Conservation (phyloP, 2,888 invertebrate genomes). For the Brachypalpus laphriformis region DNA sequence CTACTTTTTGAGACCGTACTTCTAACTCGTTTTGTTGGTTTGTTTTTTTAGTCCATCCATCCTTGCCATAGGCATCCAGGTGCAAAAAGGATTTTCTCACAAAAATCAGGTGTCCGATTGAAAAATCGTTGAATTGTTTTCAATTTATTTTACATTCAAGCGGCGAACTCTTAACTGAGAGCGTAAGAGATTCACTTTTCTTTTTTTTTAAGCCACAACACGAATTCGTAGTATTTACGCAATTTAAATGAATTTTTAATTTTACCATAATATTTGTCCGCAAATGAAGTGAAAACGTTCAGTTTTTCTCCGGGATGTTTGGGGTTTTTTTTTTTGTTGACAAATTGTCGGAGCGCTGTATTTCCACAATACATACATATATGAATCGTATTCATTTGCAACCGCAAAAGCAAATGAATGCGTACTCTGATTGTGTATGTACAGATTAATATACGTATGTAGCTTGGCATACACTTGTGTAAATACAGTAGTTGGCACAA, state of each 20-base stretch:
- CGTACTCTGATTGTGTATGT: background rate
- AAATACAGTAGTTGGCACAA: no score
- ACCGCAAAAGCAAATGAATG: slow-evolving; percentile 44
- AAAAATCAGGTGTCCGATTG: slow-evolving; percentile 44
- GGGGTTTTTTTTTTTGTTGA: background rate
- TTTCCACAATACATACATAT: slow-evolving; percentile 51
- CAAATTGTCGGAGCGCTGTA: slow-evolving; percentile 36
- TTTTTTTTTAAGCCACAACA: slow-evolving; percentile 18
- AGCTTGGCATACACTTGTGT: background rate
- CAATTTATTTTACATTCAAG: slow-evolving; percentile 44
- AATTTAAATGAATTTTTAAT: slow-evolving; percentile 62
- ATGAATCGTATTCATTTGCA: slow-evolving; percentile 44
- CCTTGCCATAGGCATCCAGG: background rate
- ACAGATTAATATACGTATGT: background rate
- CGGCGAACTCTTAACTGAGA: background rate
- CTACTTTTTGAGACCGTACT: background rate
- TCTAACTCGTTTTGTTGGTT: slow-evolving; percentile 3
- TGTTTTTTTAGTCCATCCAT: background rate
- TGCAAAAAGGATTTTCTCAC: slow-evolving; percentile 16
- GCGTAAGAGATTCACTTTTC: background rate
- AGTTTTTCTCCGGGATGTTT: background rate
- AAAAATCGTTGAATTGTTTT: slow-evolving; percentile 50
- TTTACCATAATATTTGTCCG: slow-evolving; percentile 58
- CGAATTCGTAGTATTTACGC: slow-evolving; percentile 63
- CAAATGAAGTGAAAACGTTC: slow-evolving; percentile 64